Percentiles rank a stretch among this genome's conserved stretches.
phyloP scores from a whole-genome alignment of 2,888 invertebrate genomes.

The Xestia xanthographa region DNA sequence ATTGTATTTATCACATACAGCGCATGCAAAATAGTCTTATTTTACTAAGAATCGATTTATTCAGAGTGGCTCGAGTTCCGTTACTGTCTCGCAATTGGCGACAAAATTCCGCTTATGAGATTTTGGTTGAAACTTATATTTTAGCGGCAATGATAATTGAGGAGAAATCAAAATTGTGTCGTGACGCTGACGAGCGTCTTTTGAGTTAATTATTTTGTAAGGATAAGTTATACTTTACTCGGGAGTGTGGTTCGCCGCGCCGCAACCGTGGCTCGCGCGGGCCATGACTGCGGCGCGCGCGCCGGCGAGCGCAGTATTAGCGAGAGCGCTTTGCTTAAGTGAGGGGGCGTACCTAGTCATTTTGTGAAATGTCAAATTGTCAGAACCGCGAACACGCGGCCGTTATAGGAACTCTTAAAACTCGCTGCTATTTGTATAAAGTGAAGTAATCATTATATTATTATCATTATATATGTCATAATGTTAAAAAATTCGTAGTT shows the following conservation, averaged over 20 bases:
- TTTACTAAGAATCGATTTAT: constrained; percentile 84
- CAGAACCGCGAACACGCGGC: constrained; percentile 88
- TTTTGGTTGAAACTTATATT: constrained; percentile 52
- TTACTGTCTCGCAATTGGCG: constrained; percentile 85
- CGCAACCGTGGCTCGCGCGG: constrained; percentile 34
- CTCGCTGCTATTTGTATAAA: constrained; percentile 94
- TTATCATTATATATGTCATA: constrained; percentile 89
- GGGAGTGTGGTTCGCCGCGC: constrained; percentile 63
- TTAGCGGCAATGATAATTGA: constrained; percentile 72
- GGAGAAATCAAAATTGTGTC: constrained; percentile 81
- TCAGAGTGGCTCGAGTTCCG: constrained; percentile 90
- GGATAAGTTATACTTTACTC: constrained; percentile 79
- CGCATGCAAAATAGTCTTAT: constrained; percentile 80
- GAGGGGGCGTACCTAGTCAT: constrained; percentile 89
- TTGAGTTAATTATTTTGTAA: constrained; percentile 85
- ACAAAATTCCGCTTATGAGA: constrained; percentile 78
- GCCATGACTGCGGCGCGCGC: constrained; percentile 65
- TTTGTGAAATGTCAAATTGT: constrained; percentile 90
- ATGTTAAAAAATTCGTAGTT: constrained; percentile 88
- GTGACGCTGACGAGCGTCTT: constrained; percentile 71
- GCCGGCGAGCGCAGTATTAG: constrained; percentile 78
- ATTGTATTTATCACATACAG: constrained; percentile 82
- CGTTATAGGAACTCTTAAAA: constrained; percentile 94
- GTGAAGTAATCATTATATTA: constrained; percentile 90
- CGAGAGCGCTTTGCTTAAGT: constrained; percentile 79